phyloP scores from a whole-genome alignment of 2,888 invertebrate species.

The Drosophila incognita region DNA sequence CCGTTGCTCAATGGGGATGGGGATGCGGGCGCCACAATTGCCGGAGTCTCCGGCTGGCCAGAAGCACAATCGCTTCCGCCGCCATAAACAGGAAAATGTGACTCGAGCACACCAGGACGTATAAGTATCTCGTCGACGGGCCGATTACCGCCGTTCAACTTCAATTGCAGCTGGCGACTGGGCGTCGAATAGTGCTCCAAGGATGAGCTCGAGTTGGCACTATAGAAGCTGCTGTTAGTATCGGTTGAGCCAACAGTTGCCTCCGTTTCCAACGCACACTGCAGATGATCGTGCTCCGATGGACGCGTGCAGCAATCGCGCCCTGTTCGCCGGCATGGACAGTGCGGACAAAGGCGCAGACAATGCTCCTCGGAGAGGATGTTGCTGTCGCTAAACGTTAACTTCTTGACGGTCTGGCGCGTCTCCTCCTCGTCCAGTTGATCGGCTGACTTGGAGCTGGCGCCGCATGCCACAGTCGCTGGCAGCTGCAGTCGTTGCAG shows the following conservation, averaged over 20 bases:
- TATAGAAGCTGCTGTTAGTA: constrained; percentile 84
- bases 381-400: constrained; percentile 84
- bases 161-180: constrained; percentile 26
- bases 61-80: constrained; percentile 4
- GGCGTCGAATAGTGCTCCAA: constrained; percentile 77
- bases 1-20: constrained; percentile 55
- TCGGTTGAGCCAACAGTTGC: constrained; percentile 78
- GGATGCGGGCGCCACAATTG: constrained; percentile 63
- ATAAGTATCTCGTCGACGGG: constrained; percentile 58
- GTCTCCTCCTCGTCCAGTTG: constrained; percentile 86
- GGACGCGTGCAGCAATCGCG: constrained; percentile 75
- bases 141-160: constrained; percentile 50
- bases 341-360: constrained; percentile 78
- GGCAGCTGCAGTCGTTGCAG: constrained; percentile 65
- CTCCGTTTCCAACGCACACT: constrained; percentile 55
- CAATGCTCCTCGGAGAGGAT: constrained; percentile 82
- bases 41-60: constrained; percentile 56
- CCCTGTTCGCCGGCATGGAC: constrained; percentile 77
- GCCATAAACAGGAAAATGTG: constrained; percentile 84
- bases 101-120: constrained; percentile 84
- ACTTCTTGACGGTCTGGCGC: constrained; percentile 76
- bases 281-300: constrained; percentile 72
- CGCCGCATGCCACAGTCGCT: constrained; percentile 29
- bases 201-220: constrained; percentile 84
- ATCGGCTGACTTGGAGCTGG: constrained; percentile 86